phyloP scores from a whole-genome alignment of 2,113 vertebrate genomes.

The Antechinus flavipes region DNA sequence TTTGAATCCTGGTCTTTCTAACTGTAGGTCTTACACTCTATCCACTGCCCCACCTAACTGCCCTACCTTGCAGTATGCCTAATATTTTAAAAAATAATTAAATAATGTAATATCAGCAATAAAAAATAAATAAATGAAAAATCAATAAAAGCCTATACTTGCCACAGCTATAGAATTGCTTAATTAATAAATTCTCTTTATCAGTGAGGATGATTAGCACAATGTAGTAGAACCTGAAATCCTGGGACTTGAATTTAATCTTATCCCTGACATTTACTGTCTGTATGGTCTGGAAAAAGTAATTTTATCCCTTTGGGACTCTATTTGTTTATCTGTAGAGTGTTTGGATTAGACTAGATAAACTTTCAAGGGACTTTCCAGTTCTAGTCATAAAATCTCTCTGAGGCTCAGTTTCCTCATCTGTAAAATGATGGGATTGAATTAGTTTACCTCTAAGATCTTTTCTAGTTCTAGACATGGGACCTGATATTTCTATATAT shows the following conservation, averaged over 20 bases:
- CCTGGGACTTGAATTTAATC: not conserved
- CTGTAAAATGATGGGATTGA: not conserved
- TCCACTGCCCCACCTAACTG: no score
- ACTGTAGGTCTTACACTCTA: no score
- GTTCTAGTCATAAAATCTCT: not conserved
- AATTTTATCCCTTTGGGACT: not conserved
- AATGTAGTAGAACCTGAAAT: not conserved
- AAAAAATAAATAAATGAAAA: no score
- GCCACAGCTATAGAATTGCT: not conserved
- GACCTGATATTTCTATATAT: not conserved
- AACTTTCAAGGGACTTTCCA: not conserved
- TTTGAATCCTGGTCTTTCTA: no score
- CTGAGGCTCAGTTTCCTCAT: not conserved
- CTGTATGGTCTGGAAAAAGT: not conserved
- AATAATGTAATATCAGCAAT: no score
- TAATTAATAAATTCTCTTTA: not conserved
- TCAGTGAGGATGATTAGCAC: not conserved
- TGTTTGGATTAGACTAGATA: not conserved
- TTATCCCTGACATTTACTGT: not conserved
- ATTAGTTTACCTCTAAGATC: not conserved
- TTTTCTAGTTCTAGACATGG: not conserved
- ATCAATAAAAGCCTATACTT: not conserved
- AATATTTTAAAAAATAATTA: not conserved
- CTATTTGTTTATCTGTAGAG: not conserved
- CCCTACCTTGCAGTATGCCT: no score